These are phyloP conservation scores for Lynx canadensis DNA, from an alignment of 2,113 vertebrate genomes.

Conservation along the genomic window DNA sequence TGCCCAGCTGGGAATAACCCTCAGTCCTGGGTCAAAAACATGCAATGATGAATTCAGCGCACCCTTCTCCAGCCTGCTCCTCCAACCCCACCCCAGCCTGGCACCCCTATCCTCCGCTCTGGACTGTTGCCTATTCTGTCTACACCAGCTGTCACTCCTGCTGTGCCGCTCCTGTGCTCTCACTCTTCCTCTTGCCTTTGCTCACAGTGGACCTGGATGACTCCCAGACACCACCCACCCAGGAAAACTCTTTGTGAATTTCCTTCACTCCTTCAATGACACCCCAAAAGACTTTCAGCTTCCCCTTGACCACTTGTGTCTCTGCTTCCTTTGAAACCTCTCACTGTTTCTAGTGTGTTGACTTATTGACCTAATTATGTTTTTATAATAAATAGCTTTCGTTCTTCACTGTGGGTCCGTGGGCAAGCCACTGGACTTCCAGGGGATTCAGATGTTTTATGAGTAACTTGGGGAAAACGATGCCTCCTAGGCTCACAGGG, in stretches of 20 bases:
- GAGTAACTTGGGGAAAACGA: neutral
- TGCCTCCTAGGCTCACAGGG: neutral
- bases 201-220: neutral
- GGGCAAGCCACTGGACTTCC: neutral
- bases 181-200: neutral
- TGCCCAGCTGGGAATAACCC: neutral
- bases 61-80: fast-evolving
- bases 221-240: neutral
- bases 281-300: neutral
- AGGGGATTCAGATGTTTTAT: neutral
- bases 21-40: neutral
- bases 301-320: neutral
- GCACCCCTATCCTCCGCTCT: fast-evolving
- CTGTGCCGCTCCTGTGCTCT: neutral
- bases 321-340: neutral
- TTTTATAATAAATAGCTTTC: neutral
- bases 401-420: neutral
- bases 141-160: fast-evolving
- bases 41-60: neutral
- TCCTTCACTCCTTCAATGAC: neutral
- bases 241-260: neutral
- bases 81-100: neutral
- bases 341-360: neutral
- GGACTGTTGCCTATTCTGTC: no score
- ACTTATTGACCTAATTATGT: neutral